Conservation (phyloP, 2,888 invertebrate species). For the Nymphalis c-album region DNA sequence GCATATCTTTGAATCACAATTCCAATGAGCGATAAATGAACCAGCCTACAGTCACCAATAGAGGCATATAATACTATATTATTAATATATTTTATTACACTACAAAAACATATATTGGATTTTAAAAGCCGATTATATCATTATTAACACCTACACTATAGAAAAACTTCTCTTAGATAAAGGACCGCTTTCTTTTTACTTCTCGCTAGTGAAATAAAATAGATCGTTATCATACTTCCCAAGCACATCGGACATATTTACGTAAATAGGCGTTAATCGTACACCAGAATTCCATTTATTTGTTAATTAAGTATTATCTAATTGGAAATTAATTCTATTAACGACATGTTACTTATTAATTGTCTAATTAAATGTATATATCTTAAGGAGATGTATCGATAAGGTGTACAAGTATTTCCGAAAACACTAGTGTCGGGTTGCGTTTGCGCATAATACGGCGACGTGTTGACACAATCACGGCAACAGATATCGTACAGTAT, state of each 20-base stretch:
- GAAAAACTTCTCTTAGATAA: background rate
- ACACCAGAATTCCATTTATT: constrained; percentile 32
- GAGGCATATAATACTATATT: too few relatives aligned
- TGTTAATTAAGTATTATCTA: constrained; percentile 34
- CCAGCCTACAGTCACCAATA: too few relatives aligned
- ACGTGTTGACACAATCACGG: constrained; percentile 24
- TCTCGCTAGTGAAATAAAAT: background rate
- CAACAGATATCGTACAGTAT: constrained; percentile 20
- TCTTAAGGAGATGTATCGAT: constrained; percentile 23
- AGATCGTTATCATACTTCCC: constrained; percentile 20
- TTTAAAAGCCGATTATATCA: too few relatives aligned
- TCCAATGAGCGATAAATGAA: too few relatives aligned
- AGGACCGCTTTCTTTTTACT: background rate
- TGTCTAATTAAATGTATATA: constrained; percentile 32
- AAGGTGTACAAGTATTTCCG: constrained; percentile 13
- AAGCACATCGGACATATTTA: constrained; percentile 15
- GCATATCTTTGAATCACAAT: too few relatives aligned
- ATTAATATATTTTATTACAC: too few relatives aligned
- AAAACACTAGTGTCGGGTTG: constrained; percentile 23
- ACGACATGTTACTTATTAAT: constrained; percentile 31
- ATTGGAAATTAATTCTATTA: constrained; percentile 34
- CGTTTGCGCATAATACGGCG: constrained; percentile 15
- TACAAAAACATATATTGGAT: too few relatives aligned
- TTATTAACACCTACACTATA: too few relatives aligned
- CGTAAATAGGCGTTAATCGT: constrained; percentile 26